phyloP scores from a whole-genome alignment of 2,888 invertebrate species.

The Cataglyphis rosenhaueri region DNA sequence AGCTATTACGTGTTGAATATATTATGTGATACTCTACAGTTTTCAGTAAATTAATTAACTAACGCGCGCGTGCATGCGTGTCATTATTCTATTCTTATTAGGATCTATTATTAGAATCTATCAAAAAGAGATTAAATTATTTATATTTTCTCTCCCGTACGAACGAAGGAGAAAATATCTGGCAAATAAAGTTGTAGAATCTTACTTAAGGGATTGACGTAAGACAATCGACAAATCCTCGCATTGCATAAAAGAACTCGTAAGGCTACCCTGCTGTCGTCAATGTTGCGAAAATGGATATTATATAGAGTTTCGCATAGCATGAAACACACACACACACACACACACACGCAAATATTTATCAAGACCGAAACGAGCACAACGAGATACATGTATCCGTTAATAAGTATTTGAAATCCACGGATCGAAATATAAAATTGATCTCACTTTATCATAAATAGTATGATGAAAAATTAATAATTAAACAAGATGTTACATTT shows the following conservation, averaged over 20 bases:
- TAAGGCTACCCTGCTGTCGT: constrained; percentile 46
- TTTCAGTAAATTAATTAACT: not conserved
- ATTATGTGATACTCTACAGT: not conserved
- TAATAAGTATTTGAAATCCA: constrained; percentile 5
- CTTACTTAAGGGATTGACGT: constrained; percentile 5
- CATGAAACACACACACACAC: not conserved
- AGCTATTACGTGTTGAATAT: not conserved
- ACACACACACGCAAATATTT: constrained; percentile 12
- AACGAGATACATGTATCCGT: not conserved
- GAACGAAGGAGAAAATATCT: not conserved
- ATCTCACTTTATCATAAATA: not conserved
- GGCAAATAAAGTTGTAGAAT: constrained; percentile 8
- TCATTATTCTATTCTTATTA: not conserved
- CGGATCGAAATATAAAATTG: not conserved
- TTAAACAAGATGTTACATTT: not conserved
- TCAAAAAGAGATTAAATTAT: not conserved
- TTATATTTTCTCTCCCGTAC: not conserved
- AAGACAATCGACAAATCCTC: constrained; percentile 23
- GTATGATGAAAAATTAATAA: not conserved
- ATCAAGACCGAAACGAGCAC: not conserved
- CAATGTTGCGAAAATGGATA: constrained; percentile 24
- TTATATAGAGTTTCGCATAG: not conserved
- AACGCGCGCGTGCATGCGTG: not conserved
- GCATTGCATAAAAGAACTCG: constrained; percentile 42
- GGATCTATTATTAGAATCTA: not conserved